These are phyloP conservation scores for Drosophila miranda DNA, from an alignment of 1,140 invertebrate species.

Conservation along the genomic window DNA sequence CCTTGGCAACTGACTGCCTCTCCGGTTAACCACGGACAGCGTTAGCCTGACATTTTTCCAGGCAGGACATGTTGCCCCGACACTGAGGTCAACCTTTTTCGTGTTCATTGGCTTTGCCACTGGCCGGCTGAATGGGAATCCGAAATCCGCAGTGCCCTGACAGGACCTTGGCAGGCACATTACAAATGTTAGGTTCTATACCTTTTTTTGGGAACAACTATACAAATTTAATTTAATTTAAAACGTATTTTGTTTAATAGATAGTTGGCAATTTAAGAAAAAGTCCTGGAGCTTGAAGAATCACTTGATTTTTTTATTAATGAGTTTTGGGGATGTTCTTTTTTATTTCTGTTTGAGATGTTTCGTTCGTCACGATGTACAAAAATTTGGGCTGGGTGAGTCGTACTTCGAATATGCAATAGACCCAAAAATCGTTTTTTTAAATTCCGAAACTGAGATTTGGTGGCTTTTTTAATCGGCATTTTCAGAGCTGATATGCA, in stretches of 20 bases:
- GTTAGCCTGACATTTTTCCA: conserved; percentile 62
- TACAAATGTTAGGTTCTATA: conserved; percentile 4
- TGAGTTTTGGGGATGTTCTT: not conserved
- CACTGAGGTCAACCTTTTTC: conserved; percentile 77
- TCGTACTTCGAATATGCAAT: no score
- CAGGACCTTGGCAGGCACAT: not conserved
- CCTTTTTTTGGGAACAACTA: not conserved
- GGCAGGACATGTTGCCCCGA: conserved; percentile 70
- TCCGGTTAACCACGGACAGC: conserved; percentile 72
- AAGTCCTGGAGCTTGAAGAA: not conserved
- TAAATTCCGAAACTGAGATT: no score
- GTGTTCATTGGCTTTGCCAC: conserved; percentile 62
- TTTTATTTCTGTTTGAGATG: no score
- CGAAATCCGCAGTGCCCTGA: conserved; percentile 5
- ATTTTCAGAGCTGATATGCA: no score
- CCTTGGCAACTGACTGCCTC: conserved; percentile 61
- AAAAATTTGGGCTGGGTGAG: no score
- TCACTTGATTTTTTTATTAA: not conserved
- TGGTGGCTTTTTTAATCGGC: no score
- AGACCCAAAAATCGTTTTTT: no score
- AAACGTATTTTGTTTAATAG: not conserved
- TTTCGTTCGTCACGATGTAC: no score
- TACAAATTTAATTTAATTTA: conserved; percentile 4
- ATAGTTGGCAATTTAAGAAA: not conserved
- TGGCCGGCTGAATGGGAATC: conserved; percentile 15